A percentile compares a stretch with the other conserved stretches of the same genome.
These are phyloP conservation scores for Synergus gifuensis DNA, from an alignment of 2,888 invertebrate species.

Conservation along the genomic window DNA sequence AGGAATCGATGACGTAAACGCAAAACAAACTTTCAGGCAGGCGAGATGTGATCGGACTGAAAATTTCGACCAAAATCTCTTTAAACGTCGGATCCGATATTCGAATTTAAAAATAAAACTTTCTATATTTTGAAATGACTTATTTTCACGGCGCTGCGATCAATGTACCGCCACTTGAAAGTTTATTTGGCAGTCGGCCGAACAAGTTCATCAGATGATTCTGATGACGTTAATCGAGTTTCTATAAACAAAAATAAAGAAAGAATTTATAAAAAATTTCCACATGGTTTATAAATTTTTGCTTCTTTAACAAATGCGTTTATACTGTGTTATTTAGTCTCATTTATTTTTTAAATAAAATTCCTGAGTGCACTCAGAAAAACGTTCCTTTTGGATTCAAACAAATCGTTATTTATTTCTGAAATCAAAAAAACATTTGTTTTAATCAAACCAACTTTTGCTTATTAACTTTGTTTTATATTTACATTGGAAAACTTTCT, in stretches of 20 bases:
- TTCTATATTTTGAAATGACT: background rate
- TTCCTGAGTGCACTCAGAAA: too few relatives aligned
- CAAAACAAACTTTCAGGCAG: slow-evolving; percentile 4
- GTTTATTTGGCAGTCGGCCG: background rate
- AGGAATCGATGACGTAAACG: slow-evolving; percentile 21
- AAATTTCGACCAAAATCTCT: background rate
- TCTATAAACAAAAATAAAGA: background rate
- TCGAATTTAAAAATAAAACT: slow-evolving; percentile 18
- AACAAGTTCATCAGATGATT: background rate
- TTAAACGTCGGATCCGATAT: background rate
- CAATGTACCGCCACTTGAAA: slow-evolving; percentile 3
- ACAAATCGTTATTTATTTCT: too few relatives aligned
- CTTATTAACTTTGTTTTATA: too few relatives aligned
- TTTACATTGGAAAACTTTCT: too few relatives aligned
- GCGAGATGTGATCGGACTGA: slow-evolving; percentile 10
- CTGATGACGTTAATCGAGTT: background rate
- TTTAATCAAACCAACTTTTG: too few relatives aligned
- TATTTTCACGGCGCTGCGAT: background rate
- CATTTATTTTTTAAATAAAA: background rate
- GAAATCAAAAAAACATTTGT: too few relatives aligned
- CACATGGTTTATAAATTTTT: too few relatives aligned
- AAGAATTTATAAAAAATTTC: too few relatives aligned
- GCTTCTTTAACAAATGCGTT: too few relatives aligned
- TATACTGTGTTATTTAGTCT: too few relatives aligned
- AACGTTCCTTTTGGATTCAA: too few relatives aligned